Conservation (phyloP, 2,888 invertebrate genomes). For the Drosophila peninsularis region DNA sequence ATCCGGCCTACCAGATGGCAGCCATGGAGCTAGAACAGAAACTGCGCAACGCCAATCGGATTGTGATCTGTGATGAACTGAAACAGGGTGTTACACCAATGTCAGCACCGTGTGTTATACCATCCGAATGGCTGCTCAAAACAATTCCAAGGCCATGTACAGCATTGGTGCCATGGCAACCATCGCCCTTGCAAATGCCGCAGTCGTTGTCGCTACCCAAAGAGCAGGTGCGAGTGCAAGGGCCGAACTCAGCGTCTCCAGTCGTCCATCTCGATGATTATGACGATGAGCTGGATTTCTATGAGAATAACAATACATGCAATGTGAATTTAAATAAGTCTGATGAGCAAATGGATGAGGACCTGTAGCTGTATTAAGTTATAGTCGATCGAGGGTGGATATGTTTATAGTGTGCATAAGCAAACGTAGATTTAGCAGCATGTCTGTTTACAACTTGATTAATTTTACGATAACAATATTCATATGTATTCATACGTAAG, state of each 20-base stretch:
- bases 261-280: conserved; percentile 67
- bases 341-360: conserved; percentile 83
- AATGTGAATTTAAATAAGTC: conserved; percentile 85
- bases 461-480: conserved; percentile 32
- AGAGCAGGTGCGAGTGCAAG: conserved; percentile 16
- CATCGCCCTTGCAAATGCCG: conserved; percentile 86
- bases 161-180: conserved; percentile 93
- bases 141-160: conserved; percentile 88
- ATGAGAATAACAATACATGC: conserved; percentile 83
- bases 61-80: conserved; percentile 90
- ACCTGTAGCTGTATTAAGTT: conserved; percentile 56
- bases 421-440: conserved; percentile 30
- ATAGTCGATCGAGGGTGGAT: conserved; percentile 7
- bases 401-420: conserved; percentile 29
- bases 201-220: conserved; percentile 20
- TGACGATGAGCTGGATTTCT: conserved; percentile 76
- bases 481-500: conserved; percentile 27
- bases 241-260: background rate
- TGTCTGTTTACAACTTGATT: conserved; percentile 34
- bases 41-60: conserved; percentile 85
- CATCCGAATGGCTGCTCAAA: conserved; percentile 88
- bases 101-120: conserved; percentile 86
- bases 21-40: conserved; percentile 84
- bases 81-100: conserved; percentile 86
- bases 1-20: conserved; percentile 81